Evolutionary conservation across 2,113 vertebrate species (phyloP).

Genomic region (Phaetusa simplex): DNA sequence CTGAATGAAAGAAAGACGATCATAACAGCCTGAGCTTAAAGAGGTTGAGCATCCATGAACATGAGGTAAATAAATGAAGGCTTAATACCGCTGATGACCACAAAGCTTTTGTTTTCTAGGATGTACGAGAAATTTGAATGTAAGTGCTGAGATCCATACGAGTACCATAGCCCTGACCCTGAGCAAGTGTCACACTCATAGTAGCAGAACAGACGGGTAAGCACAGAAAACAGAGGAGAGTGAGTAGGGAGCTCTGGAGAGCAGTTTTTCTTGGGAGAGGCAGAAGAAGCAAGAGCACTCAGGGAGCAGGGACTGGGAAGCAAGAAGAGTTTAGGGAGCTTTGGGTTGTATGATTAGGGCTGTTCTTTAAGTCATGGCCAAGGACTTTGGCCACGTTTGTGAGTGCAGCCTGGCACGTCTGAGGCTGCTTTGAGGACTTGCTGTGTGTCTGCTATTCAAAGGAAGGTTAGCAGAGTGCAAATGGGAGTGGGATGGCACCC

Average conservation of each 20-base stretch:
- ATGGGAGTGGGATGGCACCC: neutral
- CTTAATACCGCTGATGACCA: neutral
- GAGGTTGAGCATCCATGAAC: neutral
- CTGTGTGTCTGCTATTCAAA: neutral
- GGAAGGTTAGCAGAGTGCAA: neutral
- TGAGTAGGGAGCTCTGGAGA: neutral
- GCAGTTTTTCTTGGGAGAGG: neutral
- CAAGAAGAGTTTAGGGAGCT: neutral
- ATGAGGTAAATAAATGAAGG: neutral
- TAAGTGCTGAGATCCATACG: neutral
- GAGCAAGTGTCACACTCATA: neutral
- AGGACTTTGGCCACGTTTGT: neutral
- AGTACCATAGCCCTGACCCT: neutral
- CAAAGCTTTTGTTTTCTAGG: neutral
- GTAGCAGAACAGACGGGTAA: neutral
- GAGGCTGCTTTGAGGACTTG: neutral
- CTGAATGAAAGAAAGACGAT: neutral
- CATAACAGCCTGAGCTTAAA: neutral
- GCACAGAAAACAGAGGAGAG: neutral
- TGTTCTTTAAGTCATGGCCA: neutral
- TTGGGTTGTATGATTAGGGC: neutral
- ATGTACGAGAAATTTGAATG: neutral
- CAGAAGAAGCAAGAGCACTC: neutral
- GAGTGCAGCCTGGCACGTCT: neutral
- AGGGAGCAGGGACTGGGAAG: neutral